Evolutionary conservation across 2,113 vertebrate species (phyloP), one percentile per base, ranked within the genome.

Genomic region (Microcebus lehilahytsara): DNA sequence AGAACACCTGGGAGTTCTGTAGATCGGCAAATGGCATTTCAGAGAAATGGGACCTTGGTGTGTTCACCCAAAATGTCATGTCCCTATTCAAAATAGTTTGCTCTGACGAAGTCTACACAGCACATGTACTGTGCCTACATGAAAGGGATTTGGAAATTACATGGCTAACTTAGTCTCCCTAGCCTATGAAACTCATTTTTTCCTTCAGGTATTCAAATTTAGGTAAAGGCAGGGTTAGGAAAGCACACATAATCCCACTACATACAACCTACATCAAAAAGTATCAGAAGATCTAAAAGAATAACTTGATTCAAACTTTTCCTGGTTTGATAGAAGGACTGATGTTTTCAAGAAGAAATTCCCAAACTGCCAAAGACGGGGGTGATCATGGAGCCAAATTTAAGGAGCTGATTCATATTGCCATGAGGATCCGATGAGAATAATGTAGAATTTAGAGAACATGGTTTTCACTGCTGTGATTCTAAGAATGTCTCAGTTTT

Each of bases 231-330:
- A 9, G 46, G 37, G 16, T 66, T 72, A 80, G 46, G 2, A 56
- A 93, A 80, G 56, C 46, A 95, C 27, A 85, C 74, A 74, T 64
- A 88, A 79, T 25, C 46, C 42, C 62, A 53, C 25, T 17, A 51
- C 9, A 16, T 53, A 34, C n/a, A 53, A 81, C 23, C 51, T 51
- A 80, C 86, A 85, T 83, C 3, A 83, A 42, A 91, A 85, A 49
- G 14, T 60, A 87, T 34, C 58, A 71, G 72, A 72, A 78, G 80
- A 80, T 69, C 42, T 49, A n/a, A 91, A 96, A 49, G 81, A 62
- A 27, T 75, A 79, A 88, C 46, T 11, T 40, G 64, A 86, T 69
- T 89, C 81, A 56, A 58, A 49, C 5, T 37, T 66, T 80, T 77
- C 22, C 83, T 46, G 30, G 69, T n/a, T 60, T 87, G 77, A 80